Conservation (phyloP, 2,113 vertebrate genomes). For the Speoplatyrhinus poulsoni region DNA sequence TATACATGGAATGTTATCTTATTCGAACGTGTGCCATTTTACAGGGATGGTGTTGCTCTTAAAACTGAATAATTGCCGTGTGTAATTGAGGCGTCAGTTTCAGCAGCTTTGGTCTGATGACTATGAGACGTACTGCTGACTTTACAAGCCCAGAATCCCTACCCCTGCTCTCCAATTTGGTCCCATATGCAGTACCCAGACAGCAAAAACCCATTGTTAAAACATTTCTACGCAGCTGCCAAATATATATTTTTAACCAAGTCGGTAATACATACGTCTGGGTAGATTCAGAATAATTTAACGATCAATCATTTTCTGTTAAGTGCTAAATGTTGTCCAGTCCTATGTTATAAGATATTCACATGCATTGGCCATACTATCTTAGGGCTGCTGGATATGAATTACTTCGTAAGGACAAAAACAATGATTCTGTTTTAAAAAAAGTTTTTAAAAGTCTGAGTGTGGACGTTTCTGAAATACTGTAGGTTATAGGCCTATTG, state of each 20-base stretch:
- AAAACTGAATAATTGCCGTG: slow-evolving; percentile 28
- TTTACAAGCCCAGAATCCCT: slow-evolving; percentile 39
- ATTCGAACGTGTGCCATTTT: slow-evolving; percentile 60
- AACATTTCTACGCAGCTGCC: slow-evolving; percentile 24
- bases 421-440: too few relatives aligned
- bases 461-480: too few relatives aligned
- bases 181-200: slow-evolving; percentile 7
- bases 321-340: neutral
- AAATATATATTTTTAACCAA: neutral
- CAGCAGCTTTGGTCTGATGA: slow-evolving; percentile 36
- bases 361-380: too few relatives aligned
- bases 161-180: slow-evolving; percentile 12
- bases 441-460: too few relatives aligned
- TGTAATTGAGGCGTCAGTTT: slow-evolving; percentile 58
- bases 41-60: slow-evolving; percentile 54
- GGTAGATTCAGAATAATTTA: too few relatives aligned
- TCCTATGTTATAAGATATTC: too few relatives aligned
- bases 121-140: slow-evolving; percentile 23
- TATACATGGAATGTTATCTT: slow-evolving; percentile 18
- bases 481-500: too few relatives aligned
- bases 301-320: neutral
- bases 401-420: too few relatives aligned
- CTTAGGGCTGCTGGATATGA: too few relatives aligned
- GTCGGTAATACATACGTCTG: too few relatives aligned
- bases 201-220: neutral